A percentile compares a stretch with the other conserved stretches of the same genome.
These are phyloP conservation scores for Clusia tigrina DNA, from an alignment of 2,888 invertebrate species.

Conservation along the genomic window DNA sequence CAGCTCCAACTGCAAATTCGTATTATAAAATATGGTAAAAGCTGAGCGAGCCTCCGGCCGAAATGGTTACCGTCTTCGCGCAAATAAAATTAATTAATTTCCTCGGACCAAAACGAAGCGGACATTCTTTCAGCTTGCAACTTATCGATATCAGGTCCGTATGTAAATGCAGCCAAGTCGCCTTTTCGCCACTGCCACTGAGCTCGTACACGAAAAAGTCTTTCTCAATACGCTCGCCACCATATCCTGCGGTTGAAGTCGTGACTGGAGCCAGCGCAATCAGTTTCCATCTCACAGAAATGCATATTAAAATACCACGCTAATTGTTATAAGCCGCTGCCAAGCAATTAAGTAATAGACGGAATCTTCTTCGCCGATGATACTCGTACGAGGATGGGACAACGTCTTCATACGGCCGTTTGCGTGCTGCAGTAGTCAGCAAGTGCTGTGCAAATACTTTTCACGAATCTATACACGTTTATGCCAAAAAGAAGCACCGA, in stretches of 20 bases:
- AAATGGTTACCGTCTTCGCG: no score
- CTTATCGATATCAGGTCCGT: background rate
- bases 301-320: slow-evolving; percentile 57
- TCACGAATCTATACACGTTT: no score
- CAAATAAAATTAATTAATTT: no score
- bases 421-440: background rate
- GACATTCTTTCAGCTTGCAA: background rate
- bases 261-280: slow-evolving; percentile 45
- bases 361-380: background rate
- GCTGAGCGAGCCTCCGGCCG: no score
- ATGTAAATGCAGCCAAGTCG: background rate
- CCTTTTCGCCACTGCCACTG: background rate
- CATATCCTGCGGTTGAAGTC: slow-evolving; percentile 28
- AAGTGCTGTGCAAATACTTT: no score
- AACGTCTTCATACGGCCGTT: background rate
- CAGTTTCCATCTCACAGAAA: slow-evolving; percentile 51
- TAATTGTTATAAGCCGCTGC: slow-evolving; percentile 43
- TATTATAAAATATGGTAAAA: no score
- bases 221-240: background rate
- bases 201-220: background rate
- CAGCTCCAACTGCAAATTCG: no score
- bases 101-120: no score
- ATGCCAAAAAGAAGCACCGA: no score
- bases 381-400: no score
- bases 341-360: slow-evolving; percentile 10